Evolutionary conservation across 2,113 vertebrate species (phyloP).

Genomic region (Ictalurus furcatus): DNA sequence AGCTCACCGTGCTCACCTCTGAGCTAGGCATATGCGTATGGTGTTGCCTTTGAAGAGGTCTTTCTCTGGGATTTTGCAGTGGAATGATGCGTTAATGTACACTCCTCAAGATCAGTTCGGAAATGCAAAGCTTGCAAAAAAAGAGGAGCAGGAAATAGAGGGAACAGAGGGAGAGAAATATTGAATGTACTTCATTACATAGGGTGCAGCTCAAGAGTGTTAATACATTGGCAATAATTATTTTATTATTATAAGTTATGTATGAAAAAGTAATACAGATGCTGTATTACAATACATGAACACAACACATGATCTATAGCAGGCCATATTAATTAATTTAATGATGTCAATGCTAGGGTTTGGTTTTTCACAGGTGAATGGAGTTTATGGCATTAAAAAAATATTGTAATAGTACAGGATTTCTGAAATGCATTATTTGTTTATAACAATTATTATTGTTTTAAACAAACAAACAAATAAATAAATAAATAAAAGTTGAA

Average conservation of each 20-base stretch:
- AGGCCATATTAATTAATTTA: background rate
- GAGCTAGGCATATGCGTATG: background rate
- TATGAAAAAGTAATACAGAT: background rate
- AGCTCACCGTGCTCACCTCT: slow-evolving; percentile 28
- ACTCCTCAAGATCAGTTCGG: background rate
- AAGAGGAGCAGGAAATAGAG: background rate
- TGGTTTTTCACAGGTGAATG: background rate
- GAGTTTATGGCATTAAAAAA: background rate
- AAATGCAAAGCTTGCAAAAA: slow-evolving; percentile 11
- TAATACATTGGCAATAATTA: background rate
- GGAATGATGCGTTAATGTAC: background rate
- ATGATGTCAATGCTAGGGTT: background rate
- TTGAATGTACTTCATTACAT: background rate
- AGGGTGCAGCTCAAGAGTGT: background rate
- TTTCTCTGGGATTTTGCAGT: background rate
- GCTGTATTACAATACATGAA: background rate
- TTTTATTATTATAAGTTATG: background rate
- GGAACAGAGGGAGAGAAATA: background rate
- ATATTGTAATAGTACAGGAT: background rate
- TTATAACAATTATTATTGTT: background rate
- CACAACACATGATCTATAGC: background rate
- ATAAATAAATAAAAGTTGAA: background rate
- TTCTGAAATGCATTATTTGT: background rate
- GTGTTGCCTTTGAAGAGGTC: slow-evolving; percentile 21
- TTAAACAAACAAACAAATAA: background rate